Base-by-base conservation (phyloP, 2,888 invertebrate species). In the Aricia artaxerxes region DNA sequence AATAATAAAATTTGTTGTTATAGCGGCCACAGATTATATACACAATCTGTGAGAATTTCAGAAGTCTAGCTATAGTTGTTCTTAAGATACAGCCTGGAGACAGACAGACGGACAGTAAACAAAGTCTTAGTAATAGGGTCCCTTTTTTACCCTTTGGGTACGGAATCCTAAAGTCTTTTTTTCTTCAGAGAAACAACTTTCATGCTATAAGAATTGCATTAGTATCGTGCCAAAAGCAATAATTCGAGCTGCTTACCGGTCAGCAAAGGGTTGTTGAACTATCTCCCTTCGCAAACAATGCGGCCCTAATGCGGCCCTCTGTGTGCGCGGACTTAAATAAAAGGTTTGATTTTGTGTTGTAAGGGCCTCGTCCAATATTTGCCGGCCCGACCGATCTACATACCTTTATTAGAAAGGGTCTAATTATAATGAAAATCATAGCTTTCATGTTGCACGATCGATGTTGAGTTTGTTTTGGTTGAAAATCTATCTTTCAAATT, bases 271-370 rank as follows among this genome's bases (percentile, higher is more conserved):
- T 94, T 94, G 90, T 92, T 93, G 92, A 93, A 92, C 92, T 91
- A 92, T 91, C 90, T 88, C 89, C 89, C 89, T 85, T 79, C 85
- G 85, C 89, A 90, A 91, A 90, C 89, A 90, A 87, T 86, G 87
- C 83, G 53, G 86, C 90, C 91, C 91, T 88, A 90, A 87, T 86
- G 87, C 83, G 53, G 86, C 90, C 91, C 91, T 88, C 88, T 91
- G 92, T 91, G 87, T 90, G 89, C 89, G 82, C 84, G 89, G 90
- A 90, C 90, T 93, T 94, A 94, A 93, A 94, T 94, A 94, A 94
- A 94, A 94, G 94, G 94, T 94, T 94, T 94, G 94, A 94, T 94
- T 94, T 94, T 91, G 89, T 93, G 94, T 94, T 93, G 92, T 92
- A 92, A 91, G 91, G 92, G 90, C 86, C 88, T 88, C 85, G 86